Conservation (phyloP, 2,113 vertebrate genomes). For the Thinocorus orbignyianus region DNA sequence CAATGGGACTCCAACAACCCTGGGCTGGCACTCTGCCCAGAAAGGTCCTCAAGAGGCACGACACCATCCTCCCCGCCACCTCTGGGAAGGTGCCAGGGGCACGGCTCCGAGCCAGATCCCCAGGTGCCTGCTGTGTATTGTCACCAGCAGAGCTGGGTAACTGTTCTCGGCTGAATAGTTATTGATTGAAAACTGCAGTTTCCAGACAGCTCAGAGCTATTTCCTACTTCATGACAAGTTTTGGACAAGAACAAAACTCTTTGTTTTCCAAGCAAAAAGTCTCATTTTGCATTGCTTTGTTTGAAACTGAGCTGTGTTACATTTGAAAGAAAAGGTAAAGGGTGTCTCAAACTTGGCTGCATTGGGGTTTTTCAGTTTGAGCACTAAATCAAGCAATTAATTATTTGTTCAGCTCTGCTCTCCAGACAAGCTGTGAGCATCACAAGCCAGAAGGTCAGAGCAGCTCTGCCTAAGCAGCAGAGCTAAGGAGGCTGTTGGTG, state of each 20-base stretch:
- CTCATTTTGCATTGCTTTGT: neutral
- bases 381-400: conserved; percentile 39
- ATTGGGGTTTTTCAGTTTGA: neutral
- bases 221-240: neutral
- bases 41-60: neutral
- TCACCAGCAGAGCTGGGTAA: neutral
- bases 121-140: neutral
- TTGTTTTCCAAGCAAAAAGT: conserved; percentile 9
- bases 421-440: neutral
- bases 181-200: conserved; percentile 35
- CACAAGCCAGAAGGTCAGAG: neutral
- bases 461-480: neutral
- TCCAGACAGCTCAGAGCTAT: neutral
- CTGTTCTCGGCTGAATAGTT: neutral
- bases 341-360: neutral
- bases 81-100: neutral
- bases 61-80: neutral
- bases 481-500: neutral
- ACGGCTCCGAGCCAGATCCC: neutral
- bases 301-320: neutral
- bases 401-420: conserved; percentile 23
- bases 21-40: neutral
- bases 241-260: neutral
- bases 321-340: conserved; percentile 5
- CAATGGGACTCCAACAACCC: neutral